Base-by-base conservation (phyloP, 2,888 invertebrate species). In the Diadromus collaris region DNA sequence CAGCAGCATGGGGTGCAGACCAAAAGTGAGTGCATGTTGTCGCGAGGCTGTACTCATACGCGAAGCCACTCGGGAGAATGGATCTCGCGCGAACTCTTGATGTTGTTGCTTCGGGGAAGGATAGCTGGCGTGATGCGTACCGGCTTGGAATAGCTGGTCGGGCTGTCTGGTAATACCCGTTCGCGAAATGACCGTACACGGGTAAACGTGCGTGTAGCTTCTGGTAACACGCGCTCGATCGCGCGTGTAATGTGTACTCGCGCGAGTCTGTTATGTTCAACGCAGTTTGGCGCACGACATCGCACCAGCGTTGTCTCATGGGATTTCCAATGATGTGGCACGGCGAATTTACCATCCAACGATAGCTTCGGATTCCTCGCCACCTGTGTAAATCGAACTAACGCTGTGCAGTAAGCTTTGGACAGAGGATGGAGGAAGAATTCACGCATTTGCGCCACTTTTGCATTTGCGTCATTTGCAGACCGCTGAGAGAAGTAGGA, bases 171-270 rank as follows among this genome's bases (percentile, higher is more conserved):
- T 77, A 63, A 77, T n/a, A 72, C 61, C 54, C 48, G 69, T 74
- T 73, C 63, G 58, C 41, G 60, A 69, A 78, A 78, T 78, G 56
- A n/a, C 73, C 78, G 41, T 78, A 74, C 29, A 56, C 54, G 63
- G 71, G 41, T 44, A 72, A 72, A 44, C 68, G 56, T 10, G 32
- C 54, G 61, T n/a, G 63, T 63, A 19, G 24, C 67, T 38, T 34
- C 61, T 71, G 51, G 63, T 60, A 65, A 67, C 60, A 51, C 63
- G 56, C 56, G 60, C 34, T 34, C 51, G n/a, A 54, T 61, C 21
- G 44, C 27, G 27, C 38, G 34, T 58, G 24, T 16, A 27, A 46
- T 24, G 29, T 75, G 48, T 54, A 21, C 69, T 56, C 56, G 51
- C 9, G 56, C 16, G 51, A 51, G 24, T 51, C 56, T n/a, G 7